Evolutionary conservation across 2,888 invertebrate genomes (phyloP), one percentile per base, ranked within the genome.

Genomic region (Epiblema foenella): DNA sequence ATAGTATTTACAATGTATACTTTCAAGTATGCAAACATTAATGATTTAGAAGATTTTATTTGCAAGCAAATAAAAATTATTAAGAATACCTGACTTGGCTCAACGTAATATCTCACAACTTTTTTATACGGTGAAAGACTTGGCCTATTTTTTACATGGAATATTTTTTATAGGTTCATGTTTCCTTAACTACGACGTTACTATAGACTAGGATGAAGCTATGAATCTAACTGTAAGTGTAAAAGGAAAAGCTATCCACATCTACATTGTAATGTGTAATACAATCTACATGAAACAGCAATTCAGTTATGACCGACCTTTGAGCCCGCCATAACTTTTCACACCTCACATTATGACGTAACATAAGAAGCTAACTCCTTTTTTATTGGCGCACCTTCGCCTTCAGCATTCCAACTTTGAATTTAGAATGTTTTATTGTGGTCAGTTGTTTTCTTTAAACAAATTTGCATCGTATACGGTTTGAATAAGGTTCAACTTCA

Each of bases 371-470:
- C 89, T 90, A 90, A 93, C 90, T 90, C 90, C 89, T 88, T 90
- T 93, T 93, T 93, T 93, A 93, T 91, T 85, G 88, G 83, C 87
- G 79, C 90, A 91, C 93, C 92, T 93, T 91, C 90, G 91, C 93
- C 92, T 93, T 91, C 90, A 90, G 89, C 80, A 85, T 86, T 86
- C 86, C 88, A 90, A 90, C 89, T 93, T 92, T 89, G 90, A 88
- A 90, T 90, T 89, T 87, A 81, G 84, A 86, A 87, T 85, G 83
- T 86, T 91, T 92, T 91, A 90, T 89, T 88, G 83, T 83, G 79
- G 77, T 79, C 80, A 73, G 57, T 39, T 11, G 39, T 59, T 57
- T 17, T 15, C 24, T 17, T 42, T 72, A 76, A 46, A 18, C 49
- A 18, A 81, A 76, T 77, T 73, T 72, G 7, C 75, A 79, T 83